These are phyloP conservation scores for Podargus strigoides DNA, from an alignment of 2,797 vertebrate genomes.

Conservation along the genomic window DNA sequence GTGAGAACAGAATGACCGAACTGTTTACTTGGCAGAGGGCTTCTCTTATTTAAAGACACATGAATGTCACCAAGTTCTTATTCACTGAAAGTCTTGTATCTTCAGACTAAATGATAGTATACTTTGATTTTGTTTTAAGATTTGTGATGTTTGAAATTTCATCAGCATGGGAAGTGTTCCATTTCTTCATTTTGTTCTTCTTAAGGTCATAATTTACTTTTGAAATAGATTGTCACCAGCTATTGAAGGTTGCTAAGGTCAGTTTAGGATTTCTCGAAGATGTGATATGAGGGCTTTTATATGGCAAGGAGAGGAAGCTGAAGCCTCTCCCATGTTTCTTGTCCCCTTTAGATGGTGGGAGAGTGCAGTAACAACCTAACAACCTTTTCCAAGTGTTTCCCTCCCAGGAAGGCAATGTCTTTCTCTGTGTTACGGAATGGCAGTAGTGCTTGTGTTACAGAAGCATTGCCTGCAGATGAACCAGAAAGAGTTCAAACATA, in stretches of 20 bases:
- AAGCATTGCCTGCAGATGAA: not conserved
- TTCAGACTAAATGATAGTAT: not conserved
- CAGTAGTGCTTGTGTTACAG: not conserved
- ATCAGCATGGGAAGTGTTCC: not conserved
- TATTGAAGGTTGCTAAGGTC: not conserved
- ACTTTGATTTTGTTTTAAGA: not conserved
- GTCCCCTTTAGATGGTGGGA: not conserved
- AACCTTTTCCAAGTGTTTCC: not conserved
- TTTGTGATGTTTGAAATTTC: not conserved
- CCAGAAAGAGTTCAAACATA: not conserved
- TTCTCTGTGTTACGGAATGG: not conserved
- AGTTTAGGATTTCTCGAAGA: not conserved
- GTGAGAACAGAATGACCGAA: not conserved
- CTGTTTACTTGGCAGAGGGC: constrained; percentile 39
- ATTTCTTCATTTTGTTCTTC: not conserved
- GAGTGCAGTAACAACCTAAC: not conserved
- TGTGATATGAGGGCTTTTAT: not conserved
- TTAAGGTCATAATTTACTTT: not conserved
- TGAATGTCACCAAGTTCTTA: not conserved
- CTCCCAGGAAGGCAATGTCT: not conserved
- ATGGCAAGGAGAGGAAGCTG: not conserved
- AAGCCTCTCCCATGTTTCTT: not conserved
- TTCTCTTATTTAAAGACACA: not conserved
- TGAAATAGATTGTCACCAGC: not conserved
- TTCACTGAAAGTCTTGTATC: not conserved